Evolutionary conservation across 2,113 vertebrate species (phyloP).

Genomic region (Odocoileus virginianus): DNA sequence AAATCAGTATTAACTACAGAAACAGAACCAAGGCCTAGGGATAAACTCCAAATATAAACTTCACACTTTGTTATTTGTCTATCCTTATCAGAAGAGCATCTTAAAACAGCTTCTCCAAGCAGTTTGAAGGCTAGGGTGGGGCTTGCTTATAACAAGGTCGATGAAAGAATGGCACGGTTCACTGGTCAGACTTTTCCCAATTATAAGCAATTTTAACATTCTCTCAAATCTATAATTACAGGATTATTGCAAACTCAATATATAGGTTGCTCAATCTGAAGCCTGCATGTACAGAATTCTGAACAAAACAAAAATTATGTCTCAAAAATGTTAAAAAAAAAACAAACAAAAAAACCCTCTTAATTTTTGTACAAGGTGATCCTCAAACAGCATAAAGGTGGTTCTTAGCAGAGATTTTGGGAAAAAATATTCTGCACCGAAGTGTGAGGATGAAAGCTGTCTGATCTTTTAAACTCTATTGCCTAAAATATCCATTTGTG

Average conservation of each 20-base stretch:
- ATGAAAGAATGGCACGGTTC: neutral
- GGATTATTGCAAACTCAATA: slow-evolving; percentile 27
- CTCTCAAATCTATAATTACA: slow-evolving; percentile 29
- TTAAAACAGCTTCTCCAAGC: neutral
- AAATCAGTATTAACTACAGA: neutral
- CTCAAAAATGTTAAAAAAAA: neutral
- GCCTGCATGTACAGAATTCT: neutral
- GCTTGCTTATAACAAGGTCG: neutral
- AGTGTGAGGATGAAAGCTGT: neutral
- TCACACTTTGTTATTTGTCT: neutral
- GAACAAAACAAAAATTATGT: neutral
- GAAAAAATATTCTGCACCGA: neutral
- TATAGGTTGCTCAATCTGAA: neutral
- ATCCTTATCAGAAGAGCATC: neutral
- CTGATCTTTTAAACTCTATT: neutral
- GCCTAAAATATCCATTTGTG: neutral
- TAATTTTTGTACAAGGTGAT: neutral
- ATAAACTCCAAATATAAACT: neutral
- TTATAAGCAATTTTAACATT: slow-evolving; percentile 37
- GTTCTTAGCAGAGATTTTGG: neutral
- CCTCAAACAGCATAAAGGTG: neutral
- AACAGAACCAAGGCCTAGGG: neutral
- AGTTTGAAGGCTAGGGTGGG: neutral
- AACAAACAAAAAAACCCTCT: neutral
- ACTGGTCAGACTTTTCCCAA: neutral